phyloP scores from a whole-genome alignment of 2,113 vertebrate species.

The Pantherophis guttatus region DNA sequence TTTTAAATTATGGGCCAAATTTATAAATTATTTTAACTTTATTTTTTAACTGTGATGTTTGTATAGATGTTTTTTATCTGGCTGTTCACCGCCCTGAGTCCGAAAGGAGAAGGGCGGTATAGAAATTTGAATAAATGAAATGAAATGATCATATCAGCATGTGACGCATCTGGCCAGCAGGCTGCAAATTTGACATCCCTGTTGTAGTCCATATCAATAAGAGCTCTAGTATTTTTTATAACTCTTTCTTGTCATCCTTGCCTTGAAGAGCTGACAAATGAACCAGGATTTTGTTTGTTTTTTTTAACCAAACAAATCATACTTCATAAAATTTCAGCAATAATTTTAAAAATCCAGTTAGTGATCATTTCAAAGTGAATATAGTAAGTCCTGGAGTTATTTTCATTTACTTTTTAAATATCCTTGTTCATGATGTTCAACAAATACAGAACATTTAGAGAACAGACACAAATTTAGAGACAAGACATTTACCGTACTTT shows the following conservation, averaged over 20 bases:
- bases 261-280: background rate
- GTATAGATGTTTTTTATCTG: no score
- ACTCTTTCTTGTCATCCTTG: background rate
- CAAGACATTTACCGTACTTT: background rate
- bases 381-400: background rate
- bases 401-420: background rate
- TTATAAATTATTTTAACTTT: no score
- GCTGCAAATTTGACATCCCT: background rate
- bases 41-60: no score
- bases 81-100: no score
- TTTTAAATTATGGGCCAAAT: no score
- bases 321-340: rapidly evolving
- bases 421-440: background rate
- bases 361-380: background rate
- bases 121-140: no score
- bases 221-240: background rate
- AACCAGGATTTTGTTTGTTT: background rate
- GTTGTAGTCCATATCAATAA: background rate
- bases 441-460: background rate
- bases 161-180: no score
- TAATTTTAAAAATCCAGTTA: background rate
- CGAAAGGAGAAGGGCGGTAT: no score
- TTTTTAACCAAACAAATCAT: background rate
- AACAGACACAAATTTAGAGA: background rate
- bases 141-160: no score